Conservation (phyloP, 2,888 invertebrate genomes). For the Baccha elongata region DNA sequence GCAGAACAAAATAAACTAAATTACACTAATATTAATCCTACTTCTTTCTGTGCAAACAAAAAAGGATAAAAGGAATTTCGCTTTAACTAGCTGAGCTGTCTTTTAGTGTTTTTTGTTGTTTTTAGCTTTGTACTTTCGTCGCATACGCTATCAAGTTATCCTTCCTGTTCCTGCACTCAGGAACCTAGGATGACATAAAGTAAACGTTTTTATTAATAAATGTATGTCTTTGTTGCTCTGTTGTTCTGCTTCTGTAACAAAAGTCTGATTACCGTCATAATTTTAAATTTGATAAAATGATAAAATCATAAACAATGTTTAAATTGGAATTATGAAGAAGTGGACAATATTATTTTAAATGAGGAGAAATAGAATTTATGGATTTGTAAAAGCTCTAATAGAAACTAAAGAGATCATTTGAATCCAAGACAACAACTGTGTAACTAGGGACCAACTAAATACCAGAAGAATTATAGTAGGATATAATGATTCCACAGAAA, state of each 20-base stretch:
- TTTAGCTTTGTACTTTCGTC: background rate
- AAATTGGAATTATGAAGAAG: constrained; percentile 44
- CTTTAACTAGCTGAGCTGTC: background rate
- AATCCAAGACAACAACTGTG: no score
- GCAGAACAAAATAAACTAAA: constrained; percentile 50
- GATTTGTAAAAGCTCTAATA: constrained; percentile 29
- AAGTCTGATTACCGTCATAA: constrained; percentile 32
- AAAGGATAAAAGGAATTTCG: constrained; percentile 7
- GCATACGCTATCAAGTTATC: background rate
- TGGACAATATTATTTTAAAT: constrained; percentile 29
- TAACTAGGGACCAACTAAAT: no score
- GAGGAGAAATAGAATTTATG: constrained; percentile 5
- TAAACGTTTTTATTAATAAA: constrained; percentile 47
- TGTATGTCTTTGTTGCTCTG: constrained; percentile 34
- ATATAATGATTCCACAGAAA: no score
- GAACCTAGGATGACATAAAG: constrained; percentile 29
- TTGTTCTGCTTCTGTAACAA: background rate
- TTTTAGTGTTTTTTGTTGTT: constrained; percentile 2
- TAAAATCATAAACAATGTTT: constrained; percentile 47
- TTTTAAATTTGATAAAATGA: constrained; percentile 33
- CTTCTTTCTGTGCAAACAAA: constrained; percentile 18
- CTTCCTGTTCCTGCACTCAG: constrained; percentile 5
- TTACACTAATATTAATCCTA: constrained; percentile 59
- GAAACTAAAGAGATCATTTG: constrained; percentile 29
- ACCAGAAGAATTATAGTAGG: no score